Conservation (phyloP, 2,113 vertebrate species). For the Vicugna pacos region DNA sequence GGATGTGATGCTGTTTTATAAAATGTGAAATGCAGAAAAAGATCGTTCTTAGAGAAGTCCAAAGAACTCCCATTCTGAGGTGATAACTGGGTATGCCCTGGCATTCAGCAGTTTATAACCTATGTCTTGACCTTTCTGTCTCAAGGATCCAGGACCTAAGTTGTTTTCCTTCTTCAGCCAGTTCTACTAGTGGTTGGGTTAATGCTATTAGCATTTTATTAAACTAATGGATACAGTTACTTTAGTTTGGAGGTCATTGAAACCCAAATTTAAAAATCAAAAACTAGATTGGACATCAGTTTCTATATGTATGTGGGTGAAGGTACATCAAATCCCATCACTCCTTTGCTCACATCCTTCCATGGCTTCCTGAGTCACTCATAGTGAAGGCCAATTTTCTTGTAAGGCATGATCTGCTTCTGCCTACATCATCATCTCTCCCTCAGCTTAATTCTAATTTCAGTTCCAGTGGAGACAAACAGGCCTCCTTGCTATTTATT, state of each 20-base stretch:
- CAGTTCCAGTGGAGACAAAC: neutral
- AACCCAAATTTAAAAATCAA: neutral
- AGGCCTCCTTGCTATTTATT: neutral
- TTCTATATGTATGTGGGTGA: neutral
- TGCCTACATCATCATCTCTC: neutral
- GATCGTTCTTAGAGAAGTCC: too few relatives aligned
- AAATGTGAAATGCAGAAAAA: neutral
- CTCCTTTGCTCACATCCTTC: neutral
- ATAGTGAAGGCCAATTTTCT: neutral
- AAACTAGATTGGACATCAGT: neutral
- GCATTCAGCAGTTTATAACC: neutral
- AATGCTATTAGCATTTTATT: conserved; percentile 7
- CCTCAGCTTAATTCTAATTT: neutral
- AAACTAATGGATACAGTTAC: neutral
- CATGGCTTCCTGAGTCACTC: neutral
- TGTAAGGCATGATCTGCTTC: neutral
- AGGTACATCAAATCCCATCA: neutral
- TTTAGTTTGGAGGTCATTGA: conserved; percentile 30
- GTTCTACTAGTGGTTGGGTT: neutral
- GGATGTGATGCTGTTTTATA: neutral
- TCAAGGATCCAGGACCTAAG: neutral
- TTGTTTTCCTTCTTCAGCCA: neutral
- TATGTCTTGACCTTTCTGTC: neutral
- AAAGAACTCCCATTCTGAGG: neutral
- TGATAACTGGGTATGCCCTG: neutral